Evolutionary conservation across 2,888 invertebrate species (phyloP).

Genomic region (Incurvaria masculella): DNA sequence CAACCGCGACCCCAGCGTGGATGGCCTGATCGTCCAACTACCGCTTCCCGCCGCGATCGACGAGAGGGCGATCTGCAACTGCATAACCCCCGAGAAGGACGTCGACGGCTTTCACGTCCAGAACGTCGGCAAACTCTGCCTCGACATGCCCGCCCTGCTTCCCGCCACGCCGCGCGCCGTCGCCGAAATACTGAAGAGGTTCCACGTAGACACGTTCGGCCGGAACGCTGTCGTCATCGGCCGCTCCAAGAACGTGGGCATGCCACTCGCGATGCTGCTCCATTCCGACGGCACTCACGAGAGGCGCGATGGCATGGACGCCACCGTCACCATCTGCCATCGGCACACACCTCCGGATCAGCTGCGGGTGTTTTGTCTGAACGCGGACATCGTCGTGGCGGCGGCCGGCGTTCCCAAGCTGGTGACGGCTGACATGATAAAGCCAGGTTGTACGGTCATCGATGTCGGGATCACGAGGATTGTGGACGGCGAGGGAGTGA

Average conservation of each 20-base stretch:
- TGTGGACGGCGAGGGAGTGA: slow-evolving; percentile 62
- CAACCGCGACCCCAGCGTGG: slow-evolving; percentile 67
- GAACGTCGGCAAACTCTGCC: slow-evolving; percentile 75
- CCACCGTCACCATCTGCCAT: slow-evolving; percentile 89
- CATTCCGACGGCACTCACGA: slow-evolving; percentile 72
- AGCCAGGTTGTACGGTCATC: slow-evolving; percentile 83
- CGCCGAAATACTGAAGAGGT: slow-evolving; percentile 61
- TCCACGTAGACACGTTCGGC: slow-evolving; percentile 71
- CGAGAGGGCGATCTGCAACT: slow-evolving; percentile 75
- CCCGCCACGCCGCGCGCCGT: slow-evolving; percentile 82
- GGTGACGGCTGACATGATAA: slow-evolving; percentile 81
- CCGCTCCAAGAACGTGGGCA: slow-evolving; percentile 88
- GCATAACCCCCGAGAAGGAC: slow-evolving; percentile 78
- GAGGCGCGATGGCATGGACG: slow-evolving; percentile 70
- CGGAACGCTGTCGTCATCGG: slow-evolving; percentile 88
- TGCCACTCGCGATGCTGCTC: slow-evolving; percentile 84
- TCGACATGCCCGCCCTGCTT: slow-evolving; percentile 70
- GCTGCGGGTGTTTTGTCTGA: slow-evolving; percentile 63
- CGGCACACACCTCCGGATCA: slow-evolving; percentile 79
- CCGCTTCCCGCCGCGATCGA: slow-evolving; percentile 77
- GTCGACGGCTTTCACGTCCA: slow-evolving; percentile 87
- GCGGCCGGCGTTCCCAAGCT: slow-evolving; percentile 72
- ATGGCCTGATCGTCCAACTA: slow-evolving; percentile 82
- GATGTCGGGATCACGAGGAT: slow-evolving; percentile 85
- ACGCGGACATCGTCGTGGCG: slow-evolving; percentile 75